These are phyloP conservation scores for Cetonia aurata DNA, from an alignment of 2,888 invertebrate genomes.

Conservation along the genomic window DNA sequence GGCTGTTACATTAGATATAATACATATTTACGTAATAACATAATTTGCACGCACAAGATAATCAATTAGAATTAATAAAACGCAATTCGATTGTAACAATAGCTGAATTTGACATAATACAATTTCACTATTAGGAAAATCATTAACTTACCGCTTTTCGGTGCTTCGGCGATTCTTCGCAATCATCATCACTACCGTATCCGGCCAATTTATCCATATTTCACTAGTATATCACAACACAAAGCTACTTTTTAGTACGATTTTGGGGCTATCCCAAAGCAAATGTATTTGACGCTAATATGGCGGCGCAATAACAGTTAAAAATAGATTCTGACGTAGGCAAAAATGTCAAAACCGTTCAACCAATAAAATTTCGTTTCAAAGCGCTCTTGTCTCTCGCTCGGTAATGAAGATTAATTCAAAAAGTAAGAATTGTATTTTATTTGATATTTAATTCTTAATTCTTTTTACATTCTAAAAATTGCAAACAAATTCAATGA, in stretches of 20 bases:
- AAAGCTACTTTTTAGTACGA: background rate
- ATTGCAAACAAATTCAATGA: no score
- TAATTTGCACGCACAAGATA: background rate
- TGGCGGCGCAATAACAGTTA: background rate
- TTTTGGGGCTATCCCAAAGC: background rate
- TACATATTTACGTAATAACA: no score
- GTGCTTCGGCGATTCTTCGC: constrained; percentile 66
- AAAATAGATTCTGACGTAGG: constrained; percentile 27
- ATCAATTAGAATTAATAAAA: background rate
- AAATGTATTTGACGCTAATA: constrained; percentile 6
- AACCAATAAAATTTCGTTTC: constrained; percentile 15
- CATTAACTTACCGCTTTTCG: constrained; percentile 57
- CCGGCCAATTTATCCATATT: constrained; percentile 81
- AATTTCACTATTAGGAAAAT: constrained; percentile 1
- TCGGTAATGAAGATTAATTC: no score
- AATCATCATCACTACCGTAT: constrained; percentile 85
- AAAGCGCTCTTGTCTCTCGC: no score
- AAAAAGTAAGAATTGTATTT: no score
- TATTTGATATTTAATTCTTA: no score
- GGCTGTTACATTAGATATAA: no score
- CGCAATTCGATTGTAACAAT: background rate
- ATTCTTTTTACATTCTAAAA: no score
- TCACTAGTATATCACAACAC: constrained; percentile 2
- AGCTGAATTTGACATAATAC: background rate
- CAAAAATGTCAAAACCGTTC: constrained; percentile 15